These are phyloP conservation scores for Urocolius indicus DNA, from an alignment of 2,113 vertebrate species.

Conservation along the genomic window DNA sequence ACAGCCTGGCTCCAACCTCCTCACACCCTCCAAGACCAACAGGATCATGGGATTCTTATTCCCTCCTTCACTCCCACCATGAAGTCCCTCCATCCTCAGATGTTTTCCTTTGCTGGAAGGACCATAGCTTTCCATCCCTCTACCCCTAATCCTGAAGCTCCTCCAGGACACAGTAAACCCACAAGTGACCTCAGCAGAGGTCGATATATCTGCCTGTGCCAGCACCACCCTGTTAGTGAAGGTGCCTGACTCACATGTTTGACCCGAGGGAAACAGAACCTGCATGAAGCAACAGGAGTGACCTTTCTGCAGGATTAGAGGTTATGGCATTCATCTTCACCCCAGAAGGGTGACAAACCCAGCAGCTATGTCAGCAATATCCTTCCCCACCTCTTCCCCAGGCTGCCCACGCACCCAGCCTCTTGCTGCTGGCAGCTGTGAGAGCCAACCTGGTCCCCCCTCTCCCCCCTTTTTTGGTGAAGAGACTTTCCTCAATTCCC, in stretches of 20 bases:
- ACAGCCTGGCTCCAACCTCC: too few relatives aligned
- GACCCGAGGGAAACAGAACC: constrained; percentile 5
- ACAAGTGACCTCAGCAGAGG: background rate
- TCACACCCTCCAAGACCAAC: too few relatives aligned
- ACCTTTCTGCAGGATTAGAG: background rate
- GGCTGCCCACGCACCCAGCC: background rate
- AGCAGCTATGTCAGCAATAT: constrained; percentile 16
- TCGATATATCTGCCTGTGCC: background rate
- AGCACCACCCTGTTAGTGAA: background rate
- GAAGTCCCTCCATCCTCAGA: background rate
- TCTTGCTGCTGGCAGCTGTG: background rate
- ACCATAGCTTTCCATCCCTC: background rate
- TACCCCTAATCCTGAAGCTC: background rate
- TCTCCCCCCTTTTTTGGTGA: constrained; percentile 18
- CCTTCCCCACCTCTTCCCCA: background rate
- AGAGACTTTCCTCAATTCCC: background rate
- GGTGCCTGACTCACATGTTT: background rate
- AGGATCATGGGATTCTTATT: background rate
- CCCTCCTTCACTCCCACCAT: too few relatives aligned
- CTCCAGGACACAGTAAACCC: background rate
- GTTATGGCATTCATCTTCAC: background rate
- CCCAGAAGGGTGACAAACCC: background rate
- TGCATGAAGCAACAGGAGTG: background rate
- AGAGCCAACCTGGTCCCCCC: background rate
- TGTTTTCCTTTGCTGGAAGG: background rate